phyloP scores from a whole-genome alignment of 2,113 vertebrate genomes.

The Stegostoma tigrinum region DNA sequence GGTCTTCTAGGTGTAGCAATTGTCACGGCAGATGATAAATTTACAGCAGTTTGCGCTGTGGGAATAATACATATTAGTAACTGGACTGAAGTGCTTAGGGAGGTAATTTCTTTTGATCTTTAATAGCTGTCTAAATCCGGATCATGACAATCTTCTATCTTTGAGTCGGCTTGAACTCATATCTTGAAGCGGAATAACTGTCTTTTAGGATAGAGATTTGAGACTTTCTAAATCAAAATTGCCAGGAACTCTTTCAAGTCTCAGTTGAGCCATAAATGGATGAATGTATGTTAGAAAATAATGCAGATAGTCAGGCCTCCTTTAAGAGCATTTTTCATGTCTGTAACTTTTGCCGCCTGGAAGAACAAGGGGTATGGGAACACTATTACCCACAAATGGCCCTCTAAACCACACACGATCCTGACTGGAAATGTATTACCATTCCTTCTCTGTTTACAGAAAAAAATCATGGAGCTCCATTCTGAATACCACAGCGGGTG shows the following conservation, averaged over 20 bases:
- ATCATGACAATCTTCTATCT: not conserved
- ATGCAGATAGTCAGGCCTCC: not conserved
- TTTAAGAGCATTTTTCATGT: not conserved
- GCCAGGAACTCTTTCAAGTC: not conserved
- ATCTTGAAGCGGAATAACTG: not conserved
- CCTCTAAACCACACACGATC: not conserved
- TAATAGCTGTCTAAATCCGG: not conserved
- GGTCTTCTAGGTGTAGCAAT: not conserved
- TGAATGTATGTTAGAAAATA: not conserved
- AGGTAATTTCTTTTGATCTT: not conserved
- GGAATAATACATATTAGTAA: not conserved
- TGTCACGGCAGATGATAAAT: not conserved
- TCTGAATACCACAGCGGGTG: not conserved
- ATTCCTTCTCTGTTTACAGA: not conserved
- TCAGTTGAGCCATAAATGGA: not conserved
- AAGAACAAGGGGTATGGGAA: not conserved
- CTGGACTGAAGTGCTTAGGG: not conserved
- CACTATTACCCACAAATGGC: not conserved
- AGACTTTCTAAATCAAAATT: not conserved
- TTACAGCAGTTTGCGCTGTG: not conserved
- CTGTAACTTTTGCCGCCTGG: not conserved
- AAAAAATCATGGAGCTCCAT: not conserved
- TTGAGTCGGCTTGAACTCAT: not conserved
- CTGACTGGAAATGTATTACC: not conserved
- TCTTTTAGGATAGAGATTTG: not conserved